These are phyloP conservation scores for Pimephales promelas DNA, from an alignment of 2,113 vertebrate species.

Conservation along the genomic window DNA sequence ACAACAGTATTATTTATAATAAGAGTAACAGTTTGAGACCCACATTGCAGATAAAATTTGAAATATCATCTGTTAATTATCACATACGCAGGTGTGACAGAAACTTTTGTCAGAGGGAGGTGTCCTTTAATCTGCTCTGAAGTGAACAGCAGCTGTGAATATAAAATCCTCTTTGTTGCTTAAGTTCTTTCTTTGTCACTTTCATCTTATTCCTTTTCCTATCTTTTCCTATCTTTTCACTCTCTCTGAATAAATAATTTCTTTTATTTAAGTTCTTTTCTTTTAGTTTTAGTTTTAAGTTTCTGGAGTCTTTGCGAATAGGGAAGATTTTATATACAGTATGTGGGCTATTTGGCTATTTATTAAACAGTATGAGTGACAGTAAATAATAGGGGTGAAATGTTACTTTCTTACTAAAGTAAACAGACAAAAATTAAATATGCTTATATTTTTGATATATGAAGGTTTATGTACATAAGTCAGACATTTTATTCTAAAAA, in stretches of 20 bases:
- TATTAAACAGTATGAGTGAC: background rate
- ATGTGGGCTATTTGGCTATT: background rate
- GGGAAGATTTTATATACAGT: background rate
- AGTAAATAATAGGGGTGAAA: background rate
- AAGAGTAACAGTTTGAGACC: background rate
- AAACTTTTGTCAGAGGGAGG: constrained; percentile 15
- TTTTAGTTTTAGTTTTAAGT: background rate
- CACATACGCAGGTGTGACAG: background rate
- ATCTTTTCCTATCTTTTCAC: too few relatives aligned
- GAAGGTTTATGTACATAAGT: background rate
- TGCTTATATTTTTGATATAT: background rate
- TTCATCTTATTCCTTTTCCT: background rate
- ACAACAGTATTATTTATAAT: constrained; percentile 17
- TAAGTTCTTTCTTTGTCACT: background rate
- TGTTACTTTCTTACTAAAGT: background rate
- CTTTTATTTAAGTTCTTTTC: too few relatives aligned
- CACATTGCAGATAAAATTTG: background rate
- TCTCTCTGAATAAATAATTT: background rate
- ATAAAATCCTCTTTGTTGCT: constrained; percentile 3
- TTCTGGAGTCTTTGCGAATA: background rate
- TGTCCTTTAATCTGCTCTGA: constrained; percentile 13
- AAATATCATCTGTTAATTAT: background rate
- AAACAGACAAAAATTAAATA: background rate
- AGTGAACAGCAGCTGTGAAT: background rate
- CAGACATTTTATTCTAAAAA: background rate